A percentile compares a stretch with the other conserved stretches of the same genome.
phyloP scores from a whole-genome alignment of 2,113 vertebrate genomes.

The human region GRCh38 chr16:47015501-47016000 shows the following conservation, averaged over 20 bases:
- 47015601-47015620: neutral
- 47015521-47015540: neutral
- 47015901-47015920: neutral
- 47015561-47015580: neutral
- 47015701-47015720: neutral
- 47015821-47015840: neutral
- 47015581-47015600: neutral
- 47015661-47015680: neutral
- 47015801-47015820: neutral
- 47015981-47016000: neutral
- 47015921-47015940: conserved; percentile 29
- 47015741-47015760: neutral
- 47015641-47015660: neutral
- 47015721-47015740: neutral
- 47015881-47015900: neutral
- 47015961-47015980: conserved; percentile 22
- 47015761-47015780: neutral
- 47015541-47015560: neutral
- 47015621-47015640: neutral
- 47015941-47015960: neutral
- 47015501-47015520: fast-evolving
- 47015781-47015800: neutral
- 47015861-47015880: conserved; percentile 7
- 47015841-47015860: neutral
- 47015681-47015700: neutral